These are phyloP conservation scores for Eidolon helvum DNA, from an alignment of 2,113 vertebrate genomes.

Conservation along the genomic window DNA sequence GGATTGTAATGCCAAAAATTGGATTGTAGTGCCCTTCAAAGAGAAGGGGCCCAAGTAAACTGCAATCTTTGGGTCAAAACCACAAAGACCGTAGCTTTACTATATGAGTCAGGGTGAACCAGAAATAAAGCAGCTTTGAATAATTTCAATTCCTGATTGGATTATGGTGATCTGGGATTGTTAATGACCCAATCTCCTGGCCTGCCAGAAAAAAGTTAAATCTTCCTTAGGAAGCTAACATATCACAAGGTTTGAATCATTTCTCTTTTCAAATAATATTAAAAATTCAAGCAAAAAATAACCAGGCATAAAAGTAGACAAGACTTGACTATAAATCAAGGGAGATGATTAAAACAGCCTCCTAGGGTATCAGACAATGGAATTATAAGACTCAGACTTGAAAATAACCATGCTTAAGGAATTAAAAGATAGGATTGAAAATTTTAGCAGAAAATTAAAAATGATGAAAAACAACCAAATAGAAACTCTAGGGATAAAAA, in stretches of 20 bases:
- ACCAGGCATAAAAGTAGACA: background rate
- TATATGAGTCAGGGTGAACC: background rate
- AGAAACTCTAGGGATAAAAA: background rate
- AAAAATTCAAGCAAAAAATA: background rate
- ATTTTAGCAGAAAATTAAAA: background rate
- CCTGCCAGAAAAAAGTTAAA: background rate
- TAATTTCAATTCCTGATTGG: background rate
- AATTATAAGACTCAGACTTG: background rate
- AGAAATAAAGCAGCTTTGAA: background rate
- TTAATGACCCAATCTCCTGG: background rate
- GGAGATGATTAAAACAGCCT: background rate
- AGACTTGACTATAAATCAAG: background rate
- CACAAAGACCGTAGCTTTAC: background rate
- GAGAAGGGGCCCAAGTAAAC: background rate
- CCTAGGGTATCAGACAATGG: background rate
- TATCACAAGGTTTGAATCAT: conserved; percentile 6
- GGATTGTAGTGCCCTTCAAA: background rate
- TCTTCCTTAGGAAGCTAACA: background rate
- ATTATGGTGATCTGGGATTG: background rate
- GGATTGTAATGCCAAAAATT: background rate
- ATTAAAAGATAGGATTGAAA: background rate
- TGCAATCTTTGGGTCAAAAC: background rate
- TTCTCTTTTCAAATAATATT: background rate
- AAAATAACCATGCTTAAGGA: background rate
- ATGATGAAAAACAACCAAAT: background rate